Base-by-base conservation (phyloP, 2,797 vertebrate species). In the Chrysolophus pictus region DNA sequence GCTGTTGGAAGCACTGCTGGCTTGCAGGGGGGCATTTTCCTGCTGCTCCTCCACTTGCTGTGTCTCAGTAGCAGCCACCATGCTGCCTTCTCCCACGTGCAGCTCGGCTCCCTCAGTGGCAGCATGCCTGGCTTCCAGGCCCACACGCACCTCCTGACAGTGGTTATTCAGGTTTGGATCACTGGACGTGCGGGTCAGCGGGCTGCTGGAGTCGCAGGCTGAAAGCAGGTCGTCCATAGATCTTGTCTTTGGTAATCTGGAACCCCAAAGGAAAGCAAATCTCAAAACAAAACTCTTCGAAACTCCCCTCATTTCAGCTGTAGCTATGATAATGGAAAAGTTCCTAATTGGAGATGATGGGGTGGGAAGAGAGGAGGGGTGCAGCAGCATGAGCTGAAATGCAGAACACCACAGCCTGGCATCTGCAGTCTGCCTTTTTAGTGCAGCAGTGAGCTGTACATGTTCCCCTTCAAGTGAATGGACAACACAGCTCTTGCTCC, bases 131-230 rank as follows among this genome's bases (percentile, higher is more conserved):
- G 98, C 96, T 75, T 99, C 99, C 64, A 98, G 95, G 59, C 97
- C 93, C 14, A 96, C 94, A 67, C 98, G 98, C 73, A 97, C 98
- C 62, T 99, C 99, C 96, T 98, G 99, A 97, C 98, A 99, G 97
- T 99, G 99, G 97, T 99, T 99, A 91, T 99, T 99, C 91, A 99
- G 98, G 97, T 99, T 99, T 23, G 99, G 99, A 94, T 99, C 99
- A n/a, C 99, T 99, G 56, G 99, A 99, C 0, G 99, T 99, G 51
- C 99, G 99, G 2, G 99, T 99, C 92, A 99, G 97, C 1, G 98
- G 97, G 76, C 98, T 97, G 78, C 98, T 98, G 84, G 98, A 99
- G 88, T 99, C 99, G 70, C 98, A 98, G 26, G 98, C 98, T 39
- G 99, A 99, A 89, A 99, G 97, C 84, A 99, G 97, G 97, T 99